phyloP scores from a whole-genome alignment of 2,888 invertebrate species.

The Xylophagus ater region DNA sequence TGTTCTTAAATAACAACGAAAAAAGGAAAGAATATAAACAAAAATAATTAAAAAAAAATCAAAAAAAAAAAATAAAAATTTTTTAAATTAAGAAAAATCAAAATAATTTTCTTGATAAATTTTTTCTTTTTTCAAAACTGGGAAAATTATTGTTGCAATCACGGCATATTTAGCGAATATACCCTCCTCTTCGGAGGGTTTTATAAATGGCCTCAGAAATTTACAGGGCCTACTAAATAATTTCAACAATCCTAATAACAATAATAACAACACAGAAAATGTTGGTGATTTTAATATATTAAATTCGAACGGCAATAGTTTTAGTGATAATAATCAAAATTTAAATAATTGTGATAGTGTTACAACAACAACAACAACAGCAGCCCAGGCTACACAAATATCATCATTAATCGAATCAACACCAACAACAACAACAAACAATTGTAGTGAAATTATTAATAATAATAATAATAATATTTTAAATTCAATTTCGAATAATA shows the following conservation, averaged over 20 bases:
- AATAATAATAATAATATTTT: neutral
- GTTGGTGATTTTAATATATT: neutral
- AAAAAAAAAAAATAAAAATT: neutral
- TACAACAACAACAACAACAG: neutral
- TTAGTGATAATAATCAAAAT: too few relatives aligned
- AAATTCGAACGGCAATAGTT: too few relatives aligned
- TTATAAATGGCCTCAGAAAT: slow-evolving; percentile 15
- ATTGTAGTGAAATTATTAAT: neutral
- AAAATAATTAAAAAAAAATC: neutral
- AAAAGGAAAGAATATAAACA: too few relatives aligned
- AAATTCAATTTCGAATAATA: neutral
- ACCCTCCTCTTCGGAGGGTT: slow-evolving; percentile 22
- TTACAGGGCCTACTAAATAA: slow-evolving; percentile 8
- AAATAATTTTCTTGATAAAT: too few relatives aligned
- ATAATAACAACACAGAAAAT: slow-evolving; percentile 1
- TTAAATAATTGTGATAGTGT: too few relatives aligned
- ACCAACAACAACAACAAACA: slow-evolving; percentile 3
- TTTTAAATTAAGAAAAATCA: slow-evolving; percentile 3
- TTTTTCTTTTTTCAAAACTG: too few relatives aligned
- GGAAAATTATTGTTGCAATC: too few relatives aligned
- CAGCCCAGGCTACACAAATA: neutral
- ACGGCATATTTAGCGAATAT: slow-evolving; percentile 20
- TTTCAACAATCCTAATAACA: neutral
- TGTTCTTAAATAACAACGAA: too few relatives aligned
- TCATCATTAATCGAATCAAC: neutral